phyloP scores from a whole-genome alignment of 2,113 vertebrate species.

The Leptobrachium leishanense region DNA sequence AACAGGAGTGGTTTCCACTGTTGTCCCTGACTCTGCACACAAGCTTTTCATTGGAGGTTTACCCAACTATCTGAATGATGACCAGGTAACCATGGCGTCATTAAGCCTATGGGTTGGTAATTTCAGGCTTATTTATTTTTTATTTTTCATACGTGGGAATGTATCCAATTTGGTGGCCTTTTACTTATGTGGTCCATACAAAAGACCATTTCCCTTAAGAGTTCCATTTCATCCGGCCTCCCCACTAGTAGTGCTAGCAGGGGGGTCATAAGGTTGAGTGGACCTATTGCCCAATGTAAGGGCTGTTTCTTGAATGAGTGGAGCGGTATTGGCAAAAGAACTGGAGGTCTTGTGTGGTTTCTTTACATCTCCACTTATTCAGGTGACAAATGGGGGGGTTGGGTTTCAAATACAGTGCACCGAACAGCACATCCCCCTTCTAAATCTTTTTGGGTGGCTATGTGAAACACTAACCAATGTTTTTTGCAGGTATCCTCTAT shows the following conservation, averaged over 20 bases:
- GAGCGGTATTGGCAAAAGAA: conserved; percentile 4
- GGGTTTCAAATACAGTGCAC: conserved; percentile 23
- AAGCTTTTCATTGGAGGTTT: conserved; percentile 89
- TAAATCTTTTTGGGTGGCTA: conserved; percentile 31
- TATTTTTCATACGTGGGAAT: conserved; percentile 43
- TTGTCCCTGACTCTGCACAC: conserved; percentile 90
- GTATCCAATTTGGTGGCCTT: conserved; percentile 2
- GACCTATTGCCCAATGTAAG: background rate
- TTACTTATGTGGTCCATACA: background rate
- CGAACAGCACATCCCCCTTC: conserved; percentile 17
- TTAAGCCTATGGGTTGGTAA: conserved; percentile 44
- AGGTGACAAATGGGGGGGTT: background rate
- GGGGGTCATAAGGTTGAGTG: conserved; percentile 19
- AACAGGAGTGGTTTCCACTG: conserved; percentile 87
- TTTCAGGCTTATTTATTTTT: conserved; percentile 42
- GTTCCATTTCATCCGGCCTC: background rate
- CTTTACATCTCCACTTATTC: conserved; percentile 1
- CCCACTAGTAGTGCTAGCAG: background rate
- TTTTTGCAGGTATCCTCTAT: background rate
- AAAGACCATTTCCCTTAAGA: background rate
- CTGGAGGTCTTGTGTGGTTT: background rate
- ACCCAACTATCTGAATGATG: conserved; percentile 90
- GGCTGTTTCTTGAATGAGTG: background rate
- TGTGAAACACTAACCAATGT: conserved; percentile 1
- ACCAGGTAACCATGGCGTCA: conserved; percentile 74